Base-by-base conservation (phyloP, 2,113 vertebrate species). In the Limnothrissa miodon region DNA sequence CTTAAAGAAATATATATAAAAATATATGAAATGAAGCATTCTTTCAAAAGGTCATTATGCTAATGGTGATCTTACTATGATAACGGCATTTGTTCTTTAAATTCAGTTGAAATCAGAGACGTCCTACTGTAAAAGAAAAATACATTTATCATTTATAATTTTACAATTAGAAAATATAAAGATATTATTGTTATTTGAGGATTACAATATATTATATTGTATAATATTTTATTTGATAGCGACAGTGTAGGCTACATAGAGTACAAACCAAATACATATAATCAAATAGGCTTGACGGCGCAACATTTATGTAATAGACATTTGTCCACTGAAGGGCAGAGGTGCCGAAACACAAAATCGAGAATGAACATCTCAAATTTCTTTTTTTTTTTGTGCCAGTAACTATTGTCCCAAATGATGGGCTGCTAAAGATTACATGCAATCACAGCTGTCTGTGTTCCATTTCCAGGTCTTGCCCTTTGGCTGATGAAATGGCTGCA, bases 331-430 rank as follows among this genome's bases (percentile, higher is more conserved):
- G 19, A 36, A 74, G 66, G 33, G 9, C 4, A 29, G 66, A 33
- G 10, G 5, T 62, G 66, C 5, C 36, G 66, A 74, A 33, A 13
- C 29, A 29, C 33, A 11, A 74, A 11, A 74, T 36, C 1, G 66
- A 10, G 13, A 74, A 15, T 62, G 25, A 62, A 62, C 66, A 74
- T 74, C 29, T 29, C 66, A 74, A 33, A 36, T 33, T 19, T 66
- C 42, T 4, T 42, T 42, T 29, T 70, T 21, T 62, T 19, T 29
- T 70, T 74, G 66, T 36, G 15, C 5, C 11, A 74, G 33, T 13
- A 74, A 74, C 66, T 39, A 36, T 36, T 74, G 66, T 74, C 29
- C 36, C 13, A 74, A 74, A 74, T 74, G 66, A 74, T 74, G 66
- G 66, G 66, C 29, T 74, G 66, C 36, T 74, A 11, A 33, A 15